Conservation (phyloP, 2,113 vertebrate genomes). For the Megaleporinus macrocephalus region DNA sequence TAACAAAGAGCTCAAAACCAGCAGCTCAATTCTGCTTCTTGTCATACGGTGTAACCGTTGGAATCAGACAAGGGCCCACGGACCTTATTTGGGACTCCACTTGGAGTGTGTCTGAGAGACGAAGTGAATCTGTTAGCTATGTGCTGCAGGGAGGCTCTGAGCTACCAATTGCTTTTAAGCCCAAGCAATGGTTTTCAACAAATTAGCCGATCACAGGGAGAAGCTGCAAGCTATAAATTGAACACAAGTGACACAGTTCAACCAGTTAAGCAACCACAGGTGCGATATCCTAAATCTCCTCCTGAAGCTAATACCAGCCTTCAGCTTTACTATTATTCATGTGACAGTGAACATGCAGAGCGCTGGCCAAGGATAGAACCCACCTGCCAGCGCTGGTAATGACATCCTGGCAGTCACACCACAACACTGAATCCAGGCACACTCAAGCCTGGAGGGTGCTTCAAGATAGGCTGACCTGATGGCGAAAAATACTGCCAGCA, state of each 20-base stretch:
- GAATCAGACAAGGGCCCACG: background rate
- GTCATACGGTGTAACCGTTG: background rate
- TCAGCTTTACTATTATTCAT: slow-evolving; percentile 36
- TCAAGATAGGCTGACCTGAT: slow-evolving; percentile 51
- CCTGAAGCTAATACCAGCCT: slow-evolving; percentile 33
- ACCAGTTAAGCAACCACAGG: slow-evolving; percentile 15
- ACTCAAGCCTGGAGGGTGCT: slow-evolving; percentile 39
- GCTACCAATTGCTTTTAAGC: slow-evolving; percentile 5
- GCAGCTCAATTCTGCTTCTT: background rate
- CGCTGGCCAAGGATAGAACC: slow-evolving; percentile 34
- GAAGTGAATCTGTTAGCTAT: slow-evolving; percentile 10
- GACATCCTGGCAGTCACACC: slow-evolving; percentile 42
- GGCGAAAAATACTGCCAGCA: slow-evolving; percentile 39
- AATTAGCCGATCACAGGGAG: slow-evolving; percentile 40
- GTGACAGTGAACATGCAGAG: slow-evolving; percentile 24
- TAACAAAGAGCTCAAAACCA: slow-evolving; percentile 19
- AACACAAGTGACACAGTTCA: background rate
- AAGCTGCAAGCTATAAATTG: slow-evolving; percentile 23
- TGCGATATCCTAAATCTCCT: slow-evolving; percentile 31
- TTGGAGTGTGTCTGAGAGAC: slow-evolving; percentile 2
- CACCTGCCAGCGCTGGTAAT: slow-evolving; percentile 44
- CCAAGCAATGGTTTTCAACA: slow-evolving; percentile 10
- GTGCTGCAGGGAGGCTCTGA: background rate
- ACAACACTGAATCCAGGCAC: slow-evolving; percentile 43
- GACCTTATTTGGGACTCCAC: slow-evolving; percentile 6